Evolutionary conservation across 2,113 vertebrate species (phyloP).

Genomic region (Oncorhynchus tshawytscha): DNA sequence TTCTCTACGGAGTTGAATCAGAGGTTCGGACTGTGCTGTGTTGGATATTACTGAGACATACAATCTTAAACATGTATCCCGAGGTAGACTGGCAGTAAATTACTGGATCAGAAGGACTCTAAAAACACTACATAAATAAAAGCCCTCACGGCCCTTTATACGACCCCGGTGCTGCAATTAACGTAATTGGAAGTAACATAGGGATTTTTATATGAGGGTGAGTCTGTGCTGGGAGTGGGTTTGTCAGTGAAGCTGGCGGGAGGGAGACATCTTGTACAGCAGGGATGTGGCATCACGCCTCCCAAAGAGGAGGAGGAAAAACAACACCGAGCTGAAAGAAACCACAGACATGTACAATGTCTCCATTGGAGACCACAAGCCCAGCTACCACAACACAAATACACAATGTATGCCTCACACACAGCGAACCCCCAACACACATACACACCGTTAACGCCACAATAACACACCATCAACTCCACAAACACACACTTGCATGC

Average conservation of each 20-base stretch:
- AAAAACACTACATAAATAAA: no score
- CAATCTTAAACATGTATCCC: background rate
- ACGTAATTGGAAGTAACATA: constrained; percentile 20
- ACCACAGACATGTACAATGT: constrained; percentile 59
- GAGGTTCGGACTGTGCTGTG: no score
- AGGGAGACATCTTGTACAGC: background rate
- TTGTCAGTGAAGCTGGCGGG: constrained; percentile 16
- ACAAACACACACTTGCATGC: constrained; percentile 2
- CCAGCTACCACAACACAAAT: background rate
- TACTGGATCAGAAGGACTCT: background rate
- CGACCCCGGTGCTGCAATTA: constrained; percentile 7
- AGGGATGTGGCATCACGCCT: background rate
- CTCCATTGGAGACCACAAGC: constrained; percentile 68
- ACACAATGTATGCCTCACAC: background rate
- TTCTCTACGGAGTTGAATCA: no score
- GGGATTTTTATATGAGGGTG: constrained; percentile 15
- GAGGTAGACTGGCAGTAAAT: constrained; percentile 7
- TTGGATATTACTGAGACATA: no score
- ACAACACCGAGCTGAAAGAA: constrained; percentile 31
- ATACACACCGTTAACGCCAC: background rate
- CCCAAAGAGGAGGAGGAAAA: background rate
- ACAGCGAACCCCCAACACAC: background rate
- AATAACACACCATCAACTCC: background rate
- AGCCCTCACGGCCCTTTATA: background rate
- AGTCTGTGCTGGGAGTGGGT: background rate